Evolutionary conservation across 2,113 vertebrate genomes (phyloP), one percentile per base, ranked within the genome.

Genomic region (Meriones unguiculatus): DNA sequence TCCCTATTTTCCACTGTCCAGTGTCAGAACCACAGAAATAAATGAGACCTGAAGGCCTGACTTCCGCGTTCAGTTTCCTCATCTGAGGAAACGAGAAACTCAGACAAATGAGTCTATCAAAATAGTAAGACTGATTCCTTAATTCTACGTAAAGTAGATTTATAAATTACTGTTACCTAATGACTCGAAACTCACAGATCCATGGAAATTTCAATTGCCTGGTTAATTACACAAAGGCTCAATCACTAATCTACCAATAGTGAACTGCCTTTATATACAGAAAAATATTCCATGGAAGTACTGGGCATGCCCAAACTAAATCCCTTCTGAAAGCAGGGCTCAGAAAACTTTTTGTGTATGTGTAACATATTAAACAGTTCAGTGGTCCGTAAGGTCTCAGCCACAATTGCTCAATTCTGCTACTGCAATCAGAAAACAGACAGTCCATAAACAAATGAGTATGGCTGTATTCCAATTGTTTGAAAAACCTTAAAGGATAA

Each of bases 171-270:
- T 95, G 7, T 72, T 96, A 87, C 46, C 91, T 93, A 94, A 54
- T 75, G 65, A 92, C 57, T 86, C 62, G 93, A 24, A 88, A 85
- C 28, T 89, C 80, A 94, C 0, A 75, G 18, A 90, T 38, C 67
- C 64, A 93, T 62, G 57, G 90, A 93, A 92, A 91, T 87, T 90
- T 90, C n/a, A 96, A 91, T 4, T 97, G 86, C 32, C 20, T 95
- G 35, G 46, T 50, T 52, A 87, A n/a, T 62, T 94, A 70, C 4
- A 92, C 20, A 76, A 94, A 90, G 28, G n/a, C 62, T 89, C 38
- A 89, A 72, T 17, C 52, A 46, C 41, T 41, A 94, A 91, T 94
- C 24, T 90, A 90, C 18, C 86, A 64, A 69, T 17, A 94, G 38
- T 70, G 62, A 84, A 82, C 4, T 75, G 14, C 30, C 32, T 95